phyloP scores from a whole-genome alignment of 2,888 invertebrate genomes.

The Coenonympha glycerion region DNA sequence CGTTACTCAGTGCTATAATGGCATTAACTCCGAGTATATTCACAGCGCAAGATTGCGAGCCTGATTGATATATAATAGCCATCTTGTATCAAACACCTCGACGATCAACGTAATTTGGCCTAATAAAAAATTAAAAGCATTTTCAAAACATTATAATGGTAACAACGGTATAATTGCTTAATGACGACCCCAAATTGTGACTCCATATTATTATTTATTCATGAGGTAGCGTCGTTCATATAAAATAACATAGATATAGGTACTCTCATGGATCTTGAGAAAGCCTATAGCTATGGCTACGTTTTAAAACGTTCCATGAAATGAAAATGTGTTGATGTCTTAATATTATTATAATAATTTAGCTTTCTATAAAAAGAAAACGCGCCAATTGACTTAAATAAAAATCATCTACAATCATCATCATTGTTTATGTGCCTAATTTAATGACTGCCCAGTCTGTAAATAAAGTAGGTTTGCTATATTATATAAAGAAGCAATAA shows the following conservation, averaged over 20 bases:
- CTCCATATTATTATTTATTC: conserved; percentile 72
- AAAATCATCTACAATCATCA: too few relatives aligned
- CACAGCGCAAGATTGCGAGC: conserved; percentile 29
- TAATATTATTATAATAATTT: too few relatives aligned
- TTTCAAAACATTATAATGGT: conserved; percentile 68
- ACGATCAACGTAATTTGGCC: conserved; percentile 57
- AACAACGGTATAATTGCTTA: conserved; percentile 72
- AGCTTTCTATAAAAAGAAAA: too few relatives aligned
- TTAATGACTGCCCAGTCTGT: too few relatives aligned
- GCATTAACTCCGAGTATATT: conserved; percentile 19
- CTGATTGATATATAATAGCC: conserved; percentile 72
- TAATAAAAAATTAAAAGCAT: conserved; percentile 75
- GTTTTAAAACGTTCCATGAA: too few relatives aligned
- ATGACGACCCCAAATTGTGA: conserved; percentile 67
- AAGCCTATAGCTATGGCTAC: too few relatives aligned
- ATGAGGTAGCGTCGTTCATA: conserved; percentile 41
- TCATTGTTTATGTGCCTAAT: too few relatives aligned
- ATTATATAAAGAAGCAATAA: too few relatives aligned
- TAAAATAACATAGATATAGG: neutral
- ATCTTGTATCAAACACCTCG: conserved; percentile 61
- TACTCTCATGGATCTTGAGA: too few relatives aligned
- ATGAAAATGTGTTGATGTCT: too few relatives aligned
- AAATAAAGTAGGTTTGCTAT: too few relatives aligned
- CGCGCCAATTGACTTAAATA: too few relatives aligned
- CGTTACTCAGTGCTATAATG: neutral